phyloP scores from a whole-genome alignment of 2,888 invertebrate genomes.

The Acleris literana region DNA sequence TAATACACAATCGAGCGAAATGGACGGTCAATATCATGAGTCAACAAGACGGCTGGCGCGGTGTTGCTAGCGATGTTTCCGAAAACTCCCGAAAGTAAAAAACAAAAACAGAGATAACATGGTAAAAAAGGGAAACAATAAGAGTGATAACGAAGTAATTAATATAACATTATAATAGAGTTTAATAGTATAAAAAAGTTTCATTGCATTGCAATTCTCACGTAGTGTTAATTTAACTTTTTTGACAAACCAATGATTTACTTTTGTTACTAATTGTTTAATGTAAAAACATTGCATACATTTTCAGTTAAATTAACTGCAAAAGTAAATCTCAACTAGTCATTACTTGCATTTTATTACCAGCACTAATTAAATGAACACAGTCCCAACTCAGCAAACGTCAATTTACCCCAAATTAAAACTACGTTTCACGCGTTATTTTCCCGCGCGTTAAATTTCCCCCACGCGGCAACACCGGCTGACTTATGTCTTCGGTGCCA shows the following conservation, averaged over 20 bases:
- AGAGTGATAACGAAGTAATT: too few relatives aligned
- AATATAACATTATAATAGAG: too few relatives aligned
- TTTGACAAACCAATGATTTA: too few relatives aligned
- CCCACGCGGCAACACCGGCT: constrained; percentile 70
- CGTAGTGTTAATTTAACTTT: too few relatives aligned
- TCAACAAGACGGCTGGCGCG: constrained; percentile 59
- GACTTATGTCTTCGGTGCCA: constrained; percentile 76
- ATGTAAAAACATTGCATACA: too few relatives aligned
- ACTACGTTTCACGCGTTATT: constrained; percentile 15
- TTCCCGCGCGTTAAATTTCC: constrained; percentile 50
- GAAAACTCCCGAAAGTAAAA: constrained; percentile 58
- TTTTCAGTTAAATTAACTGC: too few relatives aligned
- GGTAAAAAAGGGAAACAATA: too few relatives aligned
- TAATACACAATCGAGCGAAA: constrained; percentile 79
- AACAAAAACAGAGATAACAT: constrained; percentile 11
- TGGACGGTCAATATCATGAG: constrained; percentile 79
- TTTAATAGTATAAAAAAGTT: too few relatives aligned
- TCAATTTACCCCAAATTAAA: constrained; percentile 5
- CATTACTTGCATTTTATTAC: constrained; percentile 18
- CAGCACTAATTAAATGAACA: constrained; percentile 3
- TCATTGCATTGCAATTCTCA: too few relatives aligned
- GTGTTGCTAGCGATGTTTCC: constrained; percentile 44
- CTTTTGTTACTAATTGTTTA: too few relatives aligned
- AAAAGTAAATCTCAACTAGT: too few relatives aligned
- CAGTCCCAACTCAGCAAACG: too few relatives aligned